These are phyloP conservation scores for Rhabdophis nuchalis DNA, from an alignment of 2,797 vertebrate species.

Conservation along the genomic window DNA sequence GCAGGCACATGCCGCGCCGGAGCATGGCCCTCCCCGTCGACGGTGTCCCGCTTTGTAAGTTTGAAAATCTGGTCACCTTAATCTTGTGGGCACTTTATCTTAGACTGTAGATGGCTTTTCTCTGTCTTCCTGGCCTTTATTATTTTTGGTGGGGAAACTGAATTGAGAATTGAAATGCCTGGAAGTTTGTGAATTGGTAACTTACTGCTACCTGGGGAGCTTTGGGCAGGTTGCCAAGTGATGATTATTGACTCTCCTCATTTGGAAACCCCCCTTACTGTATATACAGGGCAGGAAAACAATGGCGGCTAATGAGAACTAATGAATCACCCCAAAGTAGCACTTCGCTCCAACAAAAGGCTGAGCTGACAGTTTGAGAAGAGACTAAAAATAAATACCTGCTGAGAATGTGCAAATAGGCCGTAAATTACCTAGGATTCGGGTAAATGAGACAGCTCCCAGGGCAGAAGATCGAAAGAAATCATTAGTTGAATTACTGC, in stretches of 20 bases:
- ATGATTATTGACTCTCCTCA: neutral
- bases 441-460: constrained; percentile 5
- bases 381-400: constrained; percentile 32
- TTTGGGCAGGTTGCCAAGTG: neutral
- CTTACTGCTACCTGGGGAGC: constrained; percentile 2
- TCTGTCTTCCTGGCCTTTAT: neutral
- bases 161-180: neutral
- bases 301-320: constrained; percentile 31
- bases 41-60: too few species aligned
- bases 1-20: too few species aligned
- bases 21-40: too few species aligned
- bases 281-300: neutral
- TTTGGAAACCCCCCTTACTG: neutral
- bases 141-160: neutral
- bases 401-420: constrained; percentile 16
- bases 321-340: constrained; percentile 42
- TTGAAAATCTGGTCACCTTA: too few species aligned
- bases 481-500: constrained; percentile 22
- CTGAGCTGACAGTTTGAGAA: constrained; percentile 36
- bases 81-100: neutral
- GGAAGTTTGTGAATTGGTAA: constrained; percentile 21
- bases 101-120: neutral
- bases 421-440: constrained; percentile 18
- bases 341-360: constrained; percentile 16
- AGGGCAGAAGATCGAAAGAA: neutral